A percentile compares a stretch with the other conserved stretches of the same genome.
Conservation (phyloP, 53 echinoderm and acorn worm genomes). For the Zoroaster sp. region DNA sequence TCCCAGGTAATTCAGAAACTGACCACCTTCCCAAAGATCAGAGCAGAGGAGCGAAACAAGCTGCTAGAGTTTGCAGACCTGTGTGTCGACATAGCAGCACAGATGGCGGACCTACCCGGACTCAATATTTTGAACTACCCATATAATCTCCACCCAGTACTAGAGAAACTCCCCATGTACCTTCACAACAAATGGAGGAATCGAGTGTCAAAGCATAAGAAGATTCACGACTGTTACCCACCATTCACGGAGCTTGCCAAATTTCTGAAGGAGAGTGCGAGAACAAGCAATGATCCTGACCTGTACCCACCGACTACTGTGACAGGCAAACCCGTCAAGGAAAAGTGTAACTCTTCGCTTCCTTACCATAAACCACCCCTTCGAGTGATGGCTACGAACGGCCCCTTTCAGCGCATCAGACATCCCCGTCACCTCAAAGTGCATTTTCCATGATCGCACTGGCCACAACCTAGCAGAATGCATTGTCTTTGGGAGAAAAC, state of each 20-base stretch:
- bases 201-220: slow-evolving; percentile 4
- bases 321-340: background rate
- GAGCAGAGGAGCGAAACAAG: background rate
- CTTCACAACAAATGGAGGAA: slow-evolving; percentile 48
- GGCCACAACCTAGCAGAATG: background rate
- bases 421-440: background rate
- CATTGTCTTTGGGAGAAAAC: background rate
- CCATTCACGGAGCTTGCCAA: slow-evolving; percentile 1
- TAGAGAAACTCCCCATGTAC: slow-evolving; percentile 15
- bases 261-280: slow-evolving; percentile 5
- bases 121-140: slow-evolving; percentile 44
- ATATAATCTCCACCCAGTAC: slow-evolving; percentile 27
- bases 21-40: slow-evolving; percentile 11
- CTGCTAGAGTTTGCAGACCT: slow-evolving; percentile 30
- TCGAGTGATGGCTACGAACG: background rate
- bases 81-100: too few species aligned
- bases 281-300: background rate
- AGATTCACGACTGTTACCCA: slow-evolving; percentile 8
- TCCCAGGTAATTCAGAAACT: too few species aligned
- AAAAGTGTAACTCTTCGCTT: background rate
- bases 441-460: slow-evolving; percentile 32
- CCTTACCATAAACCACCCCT: background rate
- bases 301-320: background rate
- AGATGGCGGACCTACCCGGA: slow-evolving; percentile 43
- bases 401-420: background rate